Conservation (phyloP, 2,888 invertebrate species). For the Bombylius major region DNA sequence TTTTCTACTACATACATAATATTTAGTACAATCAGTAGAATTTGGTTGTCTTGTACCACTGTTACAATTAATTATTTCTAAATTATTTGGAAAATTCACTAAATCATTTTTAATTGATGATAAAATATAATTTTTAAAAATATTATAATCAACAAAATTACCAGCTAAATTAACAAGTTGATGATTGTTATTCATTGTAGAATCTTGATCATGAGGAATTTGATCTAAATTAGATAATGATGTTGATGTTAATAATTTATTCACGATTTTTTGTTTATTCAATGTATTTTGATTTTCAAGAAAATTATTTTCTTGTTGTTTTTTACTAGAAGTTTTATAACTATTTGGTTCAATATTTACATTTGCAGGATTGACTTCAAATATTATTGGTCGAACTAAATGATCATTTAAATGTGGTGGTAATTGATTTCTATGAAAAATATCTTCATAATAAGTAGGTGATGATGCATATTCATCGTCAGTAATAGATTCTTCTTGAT, state of each 20-base stretch:
- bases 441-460: not conserved
- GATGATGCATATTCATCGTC: no score
- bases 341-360: conserved; percentile 21
- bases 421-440: not conserved
- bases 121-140: conserved; percentile 28
- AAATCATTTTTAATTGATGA: conserved; percentile 20
- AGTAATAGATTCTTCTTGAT: not conserved
- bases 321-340: conserved; percentile 28
- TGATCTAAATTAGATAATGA: conserved; percentile 1
- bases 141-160: conserved; percentile 29
- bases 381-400: not conserved
- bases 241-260: conserved; percentile 10
- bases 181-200: conserved; percentile 3
- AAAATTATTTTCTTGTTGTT: conserved; percentile 14
- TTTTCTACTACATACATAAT: conserved; percentile 39
- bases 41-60: conserved; percentile 37
- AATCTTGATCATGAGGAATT: not conserved
- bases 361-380: not conserved
- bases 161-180: conserved; percentile 28
- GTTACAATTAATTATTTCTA: conserved; percentile 36
- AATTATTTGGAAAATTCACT: conserved; percentile 11
- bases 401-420: not conserved
- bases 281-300: not conserved
- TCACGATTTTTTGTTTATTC: conserved; percentile 8
- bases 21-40: conserved; percentile 38